A percentile compares a stretch with the other conserved stretches of the same genome.
Conservation (phyloP, 2,888 invertebrate genomes). For the Watsonalla binaria region DNA sequence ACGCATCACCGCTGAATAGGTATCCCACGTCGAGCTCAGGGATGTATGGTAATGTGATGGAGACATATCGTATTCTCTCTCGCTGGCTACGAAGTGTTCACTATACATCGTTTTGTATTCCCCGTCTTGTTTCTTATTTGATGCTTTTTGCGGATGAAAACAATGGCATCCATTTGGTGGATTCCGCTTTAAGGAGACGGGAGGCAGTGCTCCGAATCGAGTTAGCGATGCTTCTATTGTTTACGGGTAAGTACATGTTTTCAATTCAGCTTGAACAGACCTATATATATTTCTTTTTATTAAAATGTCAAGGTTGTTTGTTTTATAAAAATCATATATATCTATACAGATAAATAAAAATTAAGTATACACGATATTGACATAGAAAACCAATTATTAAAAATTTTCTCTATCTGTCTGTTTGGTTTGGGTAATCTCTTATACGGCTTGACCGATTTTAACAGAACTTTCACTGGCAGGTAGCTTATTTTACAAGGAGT, state of each 20-base stretch:
- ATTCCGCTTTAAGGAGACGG: constrained; percentile 47
- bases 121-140: constrained; percentile 41
- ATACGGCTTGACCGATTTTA: too few species aligned
- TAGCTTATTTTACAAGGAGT: too few species aligned
- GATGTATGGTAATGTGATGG: constrained; percentile 72
- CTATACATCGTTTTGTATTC: constrained; percentile 53
- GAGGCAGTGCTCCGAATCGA: constrained; percentile 44
- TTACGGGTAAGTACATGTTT: constrained; percentile 25
- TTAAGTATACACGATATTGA: too few species aligned
- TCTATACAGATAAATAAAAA: too few species aligned
- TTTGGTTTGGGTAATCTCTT: too few species aligned
- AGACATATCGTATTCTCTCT: constrained; percentile 63
- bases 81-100: constrained; percentile 51
- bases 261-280: constrained; percentile 18
- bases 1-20: constrained; percentile 52
- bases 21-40: constrained; percentile 47
- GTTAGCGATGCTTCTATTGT: constrained; percentile 38
- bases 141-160: constrained; percentile 58
- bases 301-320: too few species aligned
- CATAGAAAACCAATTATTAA: too few species aligned
- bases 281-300: not conserved
- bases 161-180: constrained; percentile 62
- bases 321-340: too few species aligned
- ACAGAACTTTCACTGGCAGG: too few species aligned
- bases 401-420: too few species aligned